Evolutionary conservation across 2,797 vertebrate species (phyloP).

Genomic region (Austrolebias charrua): DNA sequence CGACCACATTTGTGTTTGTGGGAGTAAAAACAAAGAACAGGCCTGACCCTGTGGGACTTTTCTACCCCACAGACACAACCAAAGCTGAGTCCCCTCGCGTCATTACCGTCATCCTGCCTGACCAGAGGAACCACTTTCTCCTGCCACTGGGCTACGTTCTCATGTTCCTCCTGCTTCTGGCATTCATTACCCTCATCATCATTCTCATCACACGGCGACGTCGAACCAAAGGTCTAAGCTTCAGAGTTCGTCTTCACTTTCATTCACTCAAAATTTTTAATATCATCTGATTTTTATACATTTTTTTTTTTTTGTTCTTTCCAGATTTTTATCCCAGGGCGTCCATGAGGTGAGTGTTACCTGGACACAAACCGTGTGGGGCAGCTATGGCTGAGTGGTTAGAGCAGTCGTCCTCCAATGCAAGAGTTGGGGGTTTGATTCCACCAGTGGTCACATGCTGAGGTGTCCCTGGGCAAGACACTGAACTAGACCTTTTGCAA

Average conservation of each 20-base stretch:
- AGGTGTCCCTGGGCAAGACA: too few relatives aligned
- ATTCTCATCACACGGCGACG: conserved; percentile 81
- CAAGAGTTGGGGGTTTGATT: too few relatives aligned
- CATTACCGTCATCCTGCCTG: conserved; percentile 91
- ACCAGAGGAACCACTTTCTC: conserved; percentile 86
- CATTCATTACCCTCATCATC: conserved; percentile 83
- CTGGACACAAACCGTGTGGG: not conserved
- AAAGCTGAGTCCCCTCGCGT: conserved; percentile 82
- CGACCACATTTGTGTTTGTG: conserved; percentile 7
- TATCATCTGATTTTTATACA: conserved; percentile 6
- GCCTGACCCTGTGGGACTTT: conserved; percentile 31
- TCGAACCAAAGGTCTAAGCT: conserved; percentile 79
- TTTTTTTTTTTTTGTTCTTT: conserved; percentile 1
- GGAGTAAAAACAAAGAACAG: conserved; percentile 1
- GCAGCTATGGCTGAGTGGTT: too few relatives aligned
- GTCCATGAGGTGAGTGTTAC: conserved; percentile 76
- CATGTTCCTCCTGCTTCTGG: conserved; percentile 87
- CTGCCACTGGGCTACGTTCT: conserved; percentile 91
- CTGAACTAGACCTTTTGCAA: too few relatives aligned
- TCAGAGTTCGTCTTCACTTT: not conserved
- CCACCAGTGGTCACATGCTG: too few relatives aligned
- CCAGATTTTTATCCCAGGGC: conserved; percentile 80
- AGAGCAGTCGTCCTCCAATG: too few relatives aligned
- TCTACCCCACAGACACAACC: conserved; percentile 73
- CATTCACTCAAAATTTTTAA: not conserved